Evolutionary conservation across 2,888 invertebrate species (phyloP), one percentile per base, ranked within the genome.

Genomic region (Hypomecis atomaria): DNA sequence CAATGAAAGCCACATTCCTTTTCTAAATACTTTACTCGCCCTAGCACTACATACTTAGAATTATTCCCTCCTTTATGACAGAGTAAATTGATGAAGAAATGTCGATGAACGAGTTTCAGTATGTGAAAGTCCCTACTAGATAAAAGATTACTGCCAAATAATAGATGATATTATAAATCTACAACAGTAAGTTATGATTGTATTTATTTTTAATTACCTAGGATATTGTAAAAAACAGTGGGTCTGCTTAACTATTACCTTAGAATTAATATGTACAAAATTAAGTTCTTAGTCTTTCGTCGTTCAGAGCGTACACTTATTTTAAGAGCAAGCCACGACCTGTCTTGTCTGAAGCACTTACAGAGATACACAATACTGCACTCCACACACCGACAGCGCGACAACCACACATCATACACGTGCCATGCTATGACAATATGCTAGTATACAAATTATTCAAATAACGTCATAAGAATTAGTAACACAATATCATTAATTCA

Each of bases 191-290:
- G 23, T 90, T 88, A 89, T 84, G 86, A 85, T 85, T 85, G 86
- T 86, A 84, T 83, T 82, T 83, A 83, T 85, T 84, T 83, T 81
- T 56, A 56, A 85, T 87, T 87, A 87, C 82, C 85, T 91, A 91
- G 79, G 83, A 90, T 92, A 92, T 90, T 89, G 90, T 92, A 92
- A 90, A 92, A 92, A 92, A 92, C 90, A 87, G 89, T 89, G 86
- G 88, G 84, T 89, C 84, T 81, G 85, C 88, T 89, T 89, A 90
- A 75, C 82, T 85, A 78, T 74, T 65, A 86, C 76, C 90, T 91
- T 89, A 90, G 70, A 77, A 83, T 83, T 89, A 89, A 82, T 91
- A 90, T 91, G 81, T 90, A 92, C 90, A 92, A 88, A 87, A 88
- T 90, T 86, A 90, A 89, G 86, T 90, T 85, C 85, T 83, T 86